phyloP scores from a whole-genome alignment of 2,113 vertebrate genomes.

The Gallinago undulata region DNA sequence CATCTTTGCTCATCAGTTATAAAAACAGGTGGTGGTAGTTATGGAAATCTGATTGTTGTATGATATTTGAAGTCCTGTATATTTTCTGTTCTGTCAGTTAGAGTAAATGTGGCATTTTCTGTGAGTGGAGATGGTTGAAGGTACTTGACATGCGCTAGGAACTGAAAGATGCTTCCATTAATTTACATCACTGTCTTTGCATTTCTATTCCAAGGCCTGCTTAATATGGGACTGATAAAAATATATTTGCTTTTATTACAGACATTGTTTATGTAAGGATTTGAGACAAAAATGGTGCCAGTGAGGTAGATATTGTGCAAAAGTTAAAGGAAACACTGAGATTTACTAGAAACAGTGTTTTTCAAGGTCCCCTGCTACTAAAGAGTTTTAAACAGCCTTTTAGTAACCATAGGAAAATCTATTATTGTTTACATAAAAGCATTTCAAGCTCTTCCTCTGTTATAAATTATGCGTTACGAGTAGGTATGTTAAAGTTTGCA shows the following conservation, averaged over 20 bases:
- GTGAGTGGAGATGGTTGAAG: not conserved
- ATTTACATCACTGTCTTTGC: not conserved
- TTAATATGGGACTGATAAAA: slow-evolving; percentile 52
- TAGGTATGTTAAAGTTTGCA: slow-evolving; percentile 49
- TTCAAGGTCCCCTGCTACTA: slow-evolving; percentile 33
- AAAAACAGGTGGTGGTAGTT: slow-evolving; percentile 21
- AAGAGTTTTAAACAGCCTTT: slow-evolving; percentile 68
- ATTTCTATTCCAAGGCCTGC: not conserved
- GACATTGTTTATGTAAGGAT: slow-evolving; percentile 55
- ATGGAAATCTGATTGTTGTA: not conserved
- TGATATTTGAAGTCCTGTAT: slow-evolving; percentile 45
- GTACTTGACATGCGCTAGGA: not conserved
- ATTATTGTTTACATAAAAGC: slow-evolving; percentile 71
- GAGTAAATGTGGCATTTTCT: slow-evolving; percentile 23
- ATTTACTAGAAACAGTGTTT: slow-evolving; percentile 59
- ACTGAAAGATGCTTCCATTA: slow-evolving; percentile 10
- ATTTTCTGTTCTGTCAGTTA: slow-evolving; percentile 48
- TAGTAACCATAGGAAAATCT: slow-evolving; percentile 60
- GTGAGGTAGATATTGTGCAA: slow-evolving; percentile 55
- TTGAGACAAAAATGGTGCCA: slow-evolving; percentile 62
- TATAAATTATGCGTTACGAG: slow-evolving; percentile 60
- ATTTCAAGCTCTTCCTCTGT: slow-evolving; percentile 68
- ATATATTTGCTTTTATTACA: slow-evolving; percentile 61
- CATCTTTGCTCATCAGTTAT: slow-evolving; percentile 34
- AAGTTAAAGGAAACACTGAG: slow-evolving; percentile 55